phyloP scores from a whole-genome alignment of 2,113 vertebrate species.

The Crocuta crocuta region DNA sequence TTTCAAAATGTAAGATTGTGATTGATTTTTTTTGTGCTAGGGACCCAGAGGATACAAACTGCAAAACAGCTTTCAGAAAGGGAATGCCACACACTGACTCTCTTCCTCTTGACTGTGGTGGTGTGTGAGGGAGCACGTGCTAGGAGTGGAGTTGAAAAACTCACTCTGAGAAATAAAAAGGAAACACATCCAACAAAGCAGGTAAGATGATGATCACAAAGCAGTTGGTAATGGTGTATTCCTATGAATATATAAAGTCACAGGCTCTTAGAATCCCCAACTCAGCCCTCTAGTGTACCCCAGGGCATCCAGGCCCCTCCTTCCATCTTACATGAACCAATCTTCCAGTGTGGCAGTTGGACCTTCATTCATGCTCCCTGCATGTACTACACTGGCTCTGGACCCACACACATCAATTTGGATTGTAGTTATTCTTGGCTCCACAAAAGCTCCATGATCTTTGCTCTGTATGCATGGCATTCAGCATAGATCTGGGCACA shows the following conservation, averaged over 20 bases:
- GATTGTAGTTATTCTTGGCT: rapidly evolving
- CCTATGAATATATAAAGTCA: not conserved
- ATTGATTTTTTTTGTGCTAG: slow-evolving; percentile 46
- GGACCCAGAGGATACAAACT: not conserved
- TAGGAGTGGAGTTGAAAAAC: not conserved
- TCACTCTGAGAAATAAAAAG: not conserved
- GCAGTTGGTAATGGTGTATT: rapidly evolving
- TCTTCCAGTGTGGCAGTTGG: no score
- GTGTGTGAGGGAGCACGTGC: rapidly evolving
- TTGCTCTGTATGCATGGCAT: rapidly evolving
- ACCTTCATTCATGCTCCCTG: no score
- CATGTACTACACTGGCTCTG: not conserved
- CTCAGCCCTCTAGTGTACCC: rapidly evolving
- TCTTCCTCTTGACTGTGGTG: not conserved
- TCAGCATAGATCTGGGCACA: not conserved
- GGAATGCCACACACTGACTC: not conserved
- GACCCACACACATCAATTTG: rapidly evolving
- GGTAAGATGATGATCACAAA: rapidly evolving
- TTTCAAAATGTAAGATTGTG: not conserved
- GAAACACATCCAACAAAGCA: not conserved
- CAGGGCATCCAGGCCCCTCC: not conserved
- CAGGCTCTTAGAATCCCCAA: not conserved
- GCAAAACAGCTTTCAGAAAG: not conserved
- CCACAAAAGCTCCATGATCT: not conserved
- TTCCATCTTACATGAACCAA: not conserved